phyloP scores from a whole-genome alignment of 1,140 invertebrate species.

The Yoshiicerus persimilis region DNA sequence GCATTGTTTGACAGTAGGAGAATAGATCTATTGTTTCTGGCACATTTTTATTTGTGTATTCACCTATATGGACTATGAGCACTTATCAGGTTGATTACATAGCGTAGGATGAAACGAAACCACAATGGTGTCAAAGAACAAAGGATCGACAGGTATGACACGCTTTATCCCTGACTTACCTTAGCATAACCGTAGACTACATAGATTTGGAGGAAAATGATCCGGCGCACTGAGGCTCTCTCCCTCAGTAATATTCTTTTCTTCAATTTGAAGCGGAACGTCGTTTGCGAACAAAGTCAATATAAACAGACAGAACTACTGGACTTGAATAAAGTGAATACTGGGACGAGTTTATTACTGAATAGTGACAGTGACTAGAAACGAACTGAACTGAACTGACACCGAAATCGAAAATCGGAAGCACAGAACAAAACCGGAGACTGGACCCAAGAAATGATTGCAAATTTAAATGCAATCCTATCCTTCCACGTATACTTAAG shows the following conservation, averaged over 20 bases:
- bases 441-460: neutral
- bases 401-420: neutral
- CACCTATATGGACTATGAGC: neutral
- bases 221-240: neutral
- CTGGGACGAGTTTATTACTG: neutral
- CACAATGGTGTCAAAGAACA: neutral
- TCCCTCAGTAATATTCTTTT: neutral
- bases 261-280: neutral
- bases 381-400: neutral
- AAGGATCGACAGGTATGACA: neutral
- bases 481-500: neutral
- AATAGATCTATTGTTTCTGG: neutral
- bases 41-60: neutral
- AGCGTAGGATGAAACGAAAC: neutral
- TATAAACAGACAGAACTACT: neutral
- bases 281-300: neutral
- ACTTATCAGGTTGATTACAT: neutral
- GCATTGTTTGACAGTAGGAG: neutral
- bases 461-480: neutral
- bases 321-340: neutral
- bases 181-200: neutral
- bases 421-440: neutral
- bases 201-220: neutral
- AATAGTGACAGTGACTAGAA: neutral
- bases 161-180: neutral